Evolutionary conservation across 2,888 invertebrate species (phyloP).

Genomic region (Achlya flavicornis): DNA sequence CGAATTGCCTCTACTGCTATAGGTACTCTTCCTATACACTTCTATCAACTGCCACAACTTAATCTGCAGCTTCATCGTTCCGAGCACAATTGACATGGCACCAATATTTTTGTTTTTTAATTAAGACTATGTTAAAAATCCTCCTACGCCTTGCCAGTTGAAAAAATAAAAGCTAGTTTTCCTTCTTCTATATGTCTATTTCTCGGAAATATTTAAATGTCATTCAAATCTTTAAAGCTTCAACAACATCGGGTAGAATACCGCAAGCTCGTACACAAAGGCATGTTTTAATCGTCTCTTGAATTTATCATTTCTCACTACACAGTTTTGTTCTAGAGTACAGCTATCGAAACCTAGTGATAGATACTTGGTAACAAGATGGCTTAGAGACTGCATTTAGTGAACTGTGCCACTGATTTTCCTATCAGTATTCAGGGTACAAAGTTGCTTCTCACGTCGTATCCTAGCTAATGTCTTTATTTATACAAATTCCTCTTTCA

Average conservation of each 20-base stretch:
- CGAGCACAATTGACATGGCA: not conserved
- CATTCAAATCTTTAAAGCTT: too few relatives aligned
- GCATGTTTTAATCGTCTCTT: too few relatives aligned
- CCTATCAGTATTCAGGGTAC: conserved; percentile 13
- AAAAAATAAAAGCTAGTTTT: too few relatives aligned
- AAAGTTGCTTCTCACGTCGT: conserved; percentile 10
- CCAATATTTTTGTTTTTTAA: not conserved
- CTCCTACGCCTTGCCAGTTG: too few relatives aligned
- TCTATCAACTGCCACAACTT: not conserved
- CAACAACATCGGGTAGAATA: too few relatives aligned
- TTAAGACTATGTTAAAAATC: not conserved
- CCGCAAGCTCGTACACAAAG: too few relatives aligned
- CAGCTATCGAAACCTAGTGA: not conserved
- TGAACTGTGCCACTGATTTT: not conserved
- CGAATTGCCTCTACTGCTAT: not conserved
- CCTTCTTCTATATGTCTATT: too few relatives aligned
- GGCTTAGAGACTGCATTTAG: not conserved
- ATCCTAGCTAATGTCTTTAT: conserved; percentile 26
- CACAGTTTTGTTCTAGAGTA: not conserved
- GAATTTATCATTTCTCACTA: too few relatives aligned
- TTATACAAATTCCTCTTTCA: conserved; percentile 23
- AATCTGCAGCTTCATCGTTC: not conserved
- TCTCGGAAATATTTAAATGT: too few relatives aligned
- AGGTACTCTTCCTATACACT: not conserved
- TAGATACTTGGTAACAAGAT: not conserved